These are phyloP conservation scores for Myotis vivesi DNA, from an alignment of 2,797 vertebrate genomes.

Conservation along the genomic window DNA sequence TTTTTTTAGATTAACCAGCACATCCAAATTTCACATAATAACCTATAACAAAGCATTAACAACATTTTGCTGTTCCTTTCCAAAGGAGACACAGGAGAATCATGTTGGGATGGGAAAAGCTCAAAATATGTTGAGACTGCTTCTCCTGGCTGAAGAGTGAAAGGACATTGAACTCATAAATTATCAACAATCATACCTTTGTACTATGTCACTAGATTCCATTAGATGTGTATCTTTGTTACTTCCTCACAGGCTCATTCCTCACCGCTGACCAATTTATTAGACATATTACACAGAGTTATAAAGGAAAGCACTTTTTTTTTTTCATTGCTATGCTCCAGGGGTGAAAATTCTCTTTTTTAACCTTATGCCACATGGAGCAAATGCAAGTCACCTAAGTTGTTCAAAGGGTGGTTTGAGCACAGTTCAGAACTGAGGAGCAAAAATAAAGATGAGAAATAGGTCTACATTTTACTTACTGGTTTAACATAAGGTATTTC, in stretches of 20 bases:
- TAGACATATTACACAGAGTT: constrained; percentile 1
- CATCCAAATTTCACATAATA: neutral
- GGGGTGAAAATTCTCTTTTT: neutral
- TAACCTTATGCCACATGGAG: neutral
- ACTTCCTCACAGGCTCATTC: neutral
- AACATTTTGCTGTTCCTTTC: constrained; percentile 14
- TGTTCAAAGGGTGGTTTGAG: neutral
- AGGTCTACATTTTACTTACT: neutral
- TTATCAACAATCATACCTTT: constrained; percentile 45
- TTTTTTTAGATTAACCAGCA: neutral
- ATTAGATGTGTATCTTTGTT: neutral
- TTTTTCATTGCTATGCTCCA: neutral
- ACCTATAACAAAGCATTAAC: neutral
- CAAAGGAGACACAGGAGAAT: neutral
- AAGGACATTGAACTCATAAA: constrained; percentile 33
- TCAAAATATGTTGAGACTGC: neutral
- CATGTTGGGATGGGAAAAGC: neutral
- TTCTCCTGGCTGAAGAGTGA: constrained; percentile 25
- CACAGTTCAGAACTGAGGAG: neutral
- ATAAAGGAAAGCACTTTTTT: neutral
- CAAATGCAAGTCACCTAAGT: neutral
- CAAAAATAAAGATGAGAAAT: neutral
- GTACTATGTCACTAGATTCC: neutral
- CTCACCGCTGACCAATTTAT: constrained; percentile 31
- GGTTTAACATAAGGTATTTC: neutral